Evolutionary conservation across 2,113 vertebrate species (phyloP).

Genomic region (Nesoenas mayeri): DNA sequence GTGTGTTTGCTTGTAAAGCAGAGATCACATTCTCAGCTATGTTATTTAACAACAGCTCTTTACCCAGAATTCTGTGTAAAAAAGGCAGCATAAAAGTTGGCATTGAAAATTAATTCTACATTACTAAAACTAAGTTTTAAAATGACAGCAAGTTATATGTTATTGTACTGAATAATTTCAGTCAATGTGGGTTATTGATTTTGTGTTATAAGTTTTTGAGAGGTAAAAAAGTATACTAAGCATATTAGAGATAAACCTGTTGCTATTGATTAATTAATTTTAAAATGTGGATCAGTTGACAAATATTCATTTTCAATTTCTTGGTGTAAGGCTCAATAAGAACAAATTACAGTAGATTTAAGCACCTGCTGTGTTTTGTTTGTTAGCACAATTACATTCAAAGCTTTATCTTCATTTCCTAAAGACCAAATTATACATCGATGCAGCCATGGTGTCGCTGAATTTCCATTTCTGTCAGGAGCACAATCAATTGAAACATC

Average conservation of each 20-base stretch:
- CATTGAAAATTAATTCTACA: not conserved
- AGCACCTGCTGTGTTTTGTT: not conserved
- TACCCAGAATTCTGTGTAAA: not conserved
- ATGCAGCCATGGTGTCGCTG: not conserved
- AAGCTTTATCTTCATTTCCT: not conserved
- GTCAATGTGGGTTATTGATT: not conserved
- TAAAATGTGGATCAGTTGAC: not conserved
- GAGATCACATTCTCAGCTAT: not conserved
- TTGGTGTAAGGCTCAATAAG: not conserved
- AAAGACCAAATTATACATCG: not conserved
- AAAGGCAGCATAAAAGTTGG: not conserved
- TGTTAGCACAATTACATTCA: not conserved
- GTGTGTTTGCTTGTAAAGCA: not conserved
- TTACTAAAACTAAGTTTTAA: not conserved
- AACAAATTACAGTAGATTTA: not conserved
- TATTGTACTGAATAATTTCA: not conserved
- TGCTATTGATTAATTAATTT: not conserved
- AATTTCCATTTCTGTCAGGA: not conserved
- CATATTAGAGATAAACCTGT: not conserved
- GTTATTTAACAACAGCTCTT: not conserved
- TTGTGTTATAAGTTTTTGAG: not conserved
- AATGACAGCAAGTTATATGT: not conserved
- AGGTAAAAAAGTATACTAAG: not conserved
- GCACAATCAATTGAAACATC: not conserved
- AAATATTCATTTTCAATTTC: not conserved